phyloP scores from a whole-genome alignment of 2,888 invertebrate species.

The Drosophila ochracea region DNA sequence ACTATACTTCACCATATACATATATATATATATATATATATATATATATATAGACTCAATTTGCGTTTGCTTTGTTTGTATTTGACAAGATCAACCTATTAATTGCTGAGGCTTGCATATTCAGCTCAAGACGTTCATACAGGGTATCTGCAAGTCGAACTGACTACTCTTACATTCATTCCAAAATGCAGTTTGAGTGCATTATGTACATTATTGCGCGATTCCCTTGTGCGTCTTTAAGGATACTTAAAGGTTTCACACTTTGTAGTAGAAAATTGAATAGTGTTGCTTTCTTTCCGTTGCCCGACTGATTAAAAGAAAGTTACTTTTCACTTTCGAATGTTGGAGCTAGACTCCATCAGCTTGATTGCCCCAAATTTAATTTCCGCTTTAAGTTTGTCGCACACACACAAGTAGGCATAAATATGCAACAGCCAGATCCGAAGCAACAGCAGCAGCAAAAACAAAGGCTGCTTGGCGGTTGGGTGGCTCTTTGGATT shows the following conservation, averaged over 20 bases:
- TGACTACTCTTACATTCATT: not conserved
- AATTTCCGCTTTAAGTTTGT: conserved; percentile 76
- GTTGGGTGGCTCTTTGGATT: conserved; percentile 29
- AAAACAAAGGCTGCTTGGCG: conserved; percentile 41
- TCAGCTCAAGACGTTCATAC: not conserved
- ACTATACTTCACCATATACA: not conserved
- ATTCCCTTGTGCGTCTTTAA: not conserved
- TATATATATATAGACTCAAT: not conserved
- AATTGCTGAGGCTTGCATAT: not conserved
- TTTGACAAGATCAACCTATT: not conserved
- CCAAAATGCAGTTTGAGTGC: not conserved
- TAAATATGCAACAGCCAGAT: conserved; percentile 70
- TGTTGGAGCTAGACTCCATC: not conserved
- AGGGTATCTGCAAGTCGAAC: not conserved
- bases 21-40: not conserved
- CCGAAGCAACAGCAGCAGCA: conserved; percentile 34
- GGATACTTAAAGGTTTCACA: not conserved
- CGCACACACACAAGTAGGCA: conserved; percentile 22
- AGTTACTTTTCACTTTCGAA: conserved; percentile 32
- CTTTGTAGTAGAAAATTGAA: not conserved
- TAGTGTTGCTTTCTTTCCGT: not conserved
- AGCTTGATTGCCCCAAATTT: conserved; percentile 73
- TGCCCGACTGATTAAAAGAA: not conserved
- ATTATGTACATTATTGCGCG: not conserved
- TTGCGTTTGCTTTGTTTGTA: not conserved